These are phyloP conservation scores for Boloria selene DNA, from an alignment of 2,888 invertebrate species.

Conservation along the genomic window DNA sequence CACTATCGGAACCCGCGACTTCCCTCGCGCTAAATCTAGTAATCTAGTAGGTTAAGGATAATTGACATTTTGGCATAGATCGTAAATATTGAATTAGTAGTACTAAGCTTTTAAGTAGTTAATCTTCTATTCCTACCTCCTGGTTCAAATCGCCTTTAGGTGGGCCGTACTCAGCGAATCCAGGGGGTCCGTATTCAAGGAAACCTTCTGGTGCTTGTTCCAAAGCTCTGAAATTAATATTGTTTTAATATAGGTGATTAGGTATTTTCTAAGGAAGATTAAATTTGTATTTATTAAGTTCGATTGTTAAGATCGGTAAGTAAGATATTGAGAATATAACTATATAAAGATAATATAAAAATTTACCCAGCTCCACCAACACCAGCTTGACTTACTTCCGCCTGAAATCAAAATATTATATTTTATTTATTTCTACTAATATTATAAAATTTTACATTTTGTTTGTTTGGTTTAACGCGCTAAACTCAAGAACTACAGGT, in stretches of 20 bases:
- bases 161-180: conserved; percentile 73
- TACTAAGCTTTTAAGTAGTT: background rate
- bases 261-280: no score
- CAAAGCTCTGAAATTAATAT: conserved; percentile 46
- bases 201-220: conserved; percentile 66
- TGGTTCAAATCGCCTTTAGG: conserved; percentile 57
- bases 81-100: no score
- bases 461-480: no score
- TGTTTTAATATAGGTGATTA: background rate
- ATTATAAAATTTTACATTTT: no score
- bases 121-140: conserved; percentile 45
- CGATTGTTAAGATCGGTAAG: no score
- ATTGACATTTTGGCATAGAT: no score
- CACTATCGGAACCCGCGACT: no score
- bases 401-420: conserved; percentile 33
- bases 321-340: no score
- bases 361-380: conserved; percentile 53
- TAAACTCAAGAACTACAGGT: no score
- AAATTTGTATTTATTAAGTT: no score
- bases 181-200: conserved; percentile 75
- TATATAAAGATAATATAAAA: background rate
- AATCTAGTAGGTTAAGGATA: no score
- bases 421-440: background rate
- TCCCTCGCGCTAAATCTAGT: no score
- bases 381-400: conserved; percentile 42